Percentiles rank a stretch among this genome's conserved stretches.
Conservation (phyloP, 2,888 invertebrate species). For the Hoplodrina ambigua region DNA sequence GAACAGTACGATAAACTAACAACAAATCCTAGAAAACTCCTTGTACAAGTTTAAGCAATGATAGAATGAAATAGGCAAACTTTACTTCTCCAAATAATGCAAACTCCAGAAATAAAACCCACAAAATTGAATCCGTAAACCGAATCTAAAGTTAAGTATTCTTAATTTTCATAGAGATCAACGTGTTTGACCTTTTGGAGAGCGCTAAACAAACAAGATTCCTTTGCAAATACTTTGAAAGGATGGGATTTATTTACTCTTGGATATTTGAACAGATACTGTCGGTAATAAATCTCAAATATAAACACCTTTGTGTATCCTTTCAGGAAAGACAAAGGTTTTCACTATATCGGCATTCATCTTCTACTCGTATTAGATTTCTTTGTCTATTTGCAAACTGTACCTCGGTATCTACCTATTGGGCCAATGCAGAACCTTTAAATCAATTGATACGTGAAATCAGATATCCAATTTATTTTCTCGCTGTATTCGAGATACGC, state of each 20-base stretch:
- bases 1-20: neutral
- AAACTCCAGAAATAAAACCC: constrained; percentile 24
- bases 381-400: constrained; percentile 26
- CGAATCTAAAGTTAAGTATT: constrained; percentile 44
- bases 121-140: constrained; percentile 35
- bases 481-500: constrained; percentile 26
- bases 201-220: constrained; percentile 56
- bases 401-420: constrained; percentile 22
- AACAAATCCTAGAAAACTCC: neutral
- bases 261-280: constrained; percentile 53
- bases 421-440: constrained; percentile 25
- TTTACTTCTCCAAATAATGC: neutral
- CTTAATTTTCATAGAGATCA: constrained; percentile 56
- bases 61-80: neutral
- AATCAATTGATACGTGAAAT: constrained; percentile 54
- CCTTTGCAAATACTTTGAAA: constrained; percentile 57
- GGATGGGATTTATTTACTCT: constrained; percentile 51
- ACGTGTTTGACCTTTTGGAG: constrained; percentile 52
- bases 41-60: neutral
- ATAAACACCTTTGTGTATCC: constrained; percentile 55
- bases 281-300: constrained; percentile 48
- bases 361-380: constrained; percentile 31
- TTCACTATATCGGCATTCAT: constrained; percentile 36
- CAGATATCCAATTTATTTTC: constrained; percentile 52
- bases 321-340: constrained; percentile 54